Base-by-base conservation (phyloP, 2,888 invertebrate genomes). In the Synergus gifuensis region DNA sequence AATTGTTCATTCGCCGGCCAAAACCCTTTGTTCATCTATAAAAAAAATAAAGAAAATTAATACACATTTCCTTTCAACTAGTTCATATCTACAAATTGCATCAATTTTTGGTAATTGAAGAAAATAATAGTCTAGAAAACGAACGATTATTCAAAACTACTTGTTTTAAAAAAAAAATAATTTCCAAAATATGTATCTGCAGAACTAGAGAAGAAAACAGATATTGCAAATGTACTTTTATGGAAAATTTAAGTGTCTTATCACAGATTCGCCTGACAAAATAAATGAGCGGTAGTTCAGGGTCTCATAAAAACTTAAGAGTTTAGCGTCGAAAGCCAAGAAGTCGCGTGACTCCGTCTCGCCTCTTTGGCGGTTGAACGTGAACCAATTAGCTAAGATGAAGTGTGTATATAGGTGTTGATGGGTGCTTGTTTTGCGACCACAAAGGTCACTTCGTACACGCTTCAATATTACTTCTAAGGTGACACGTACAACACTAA, bases 301-400 rank as follows among this genome's bases (percentile, higher is more conserved):
- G 49, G 16, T 49, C 36, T 16, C 54, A 73, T 73, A 73, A 73
- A 73, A 73, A 73, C 49, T 36, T 54, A 36, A 8, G 22, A 16
- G 36, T 73, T 36, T 54, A 73, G 73, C 28, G 36, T 28, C 73
- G 54, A 73, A 73, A 36, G 73, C 73, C 49, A 54, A 36, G 54
- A 73, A 73, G 73, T 73, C 73, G 73, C 73, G 73, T 54, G 73
- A 73, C 73, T 73, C 49, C 16, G 54, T 73, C 73, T 73, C 54
- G 54, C 49, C 54, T 73, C 73, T 73, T 69, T 49, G 49, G 54
- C 28, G 49, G 73, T 36, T 73, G 28, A 54, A 73, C 73, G 73
- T 54, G 73, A 84, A 84, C 80, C 82, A 84, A 84, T 84, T 84
- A 84, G 82, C 80, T 79, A 82, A 82, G 82, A 81, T 80, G 64